phyloP scores from a whole-genome alignment of 2,113 vertebrate genomes.

The Sinosuthora webbiana region DNA sequence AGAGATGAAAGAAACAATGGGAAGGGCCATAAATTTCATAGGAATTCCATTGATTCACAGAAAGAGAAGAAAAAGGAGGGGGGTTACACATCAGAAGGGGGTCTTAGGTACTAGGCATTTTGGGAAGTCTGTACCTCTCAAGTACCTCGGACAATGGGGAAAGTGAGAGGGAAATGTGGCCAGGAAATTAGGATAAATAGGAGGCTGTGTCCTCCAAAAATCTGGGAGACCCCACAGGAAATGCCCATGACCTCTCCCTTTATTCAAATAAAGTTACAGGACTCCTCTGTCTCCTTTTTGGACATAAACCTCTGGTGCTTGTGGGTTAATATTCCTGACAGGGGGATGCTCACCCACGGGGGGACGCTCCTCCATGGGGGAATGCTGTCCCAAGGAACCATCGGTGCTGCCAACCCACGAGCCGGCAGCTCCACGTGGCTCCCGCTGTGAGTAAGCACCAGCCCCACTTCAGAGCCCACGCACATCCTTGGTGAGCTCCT shows the following conservation, averaged over 20 bases:
- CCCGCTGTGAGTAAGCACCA: not conserved
- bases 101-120: not conserved
- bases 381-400: not conserved
- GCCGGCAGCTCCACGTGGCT: not conserved
- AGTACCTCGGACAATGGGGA: not conserved
- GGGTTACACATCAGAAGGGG: not conserved
- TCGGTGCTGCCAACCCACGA: not conserved
- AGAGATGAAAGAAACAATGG: not conserved
- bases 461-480: slow-evolving; percentile 16
- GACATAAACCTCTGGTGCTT: not conserved
- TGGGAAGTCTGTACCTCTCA: not conserved
- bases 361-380: not conserved
- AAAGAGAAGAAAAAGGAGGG: not conserved
- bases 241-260: not conserved
- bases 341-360: not conserved
- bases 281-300: not conserved
- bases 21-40: not conserved
- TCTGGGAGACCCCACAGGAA: not conserved
- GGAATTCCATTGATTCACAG: not conserved
- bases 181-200: not conserved
- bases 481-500: not conserved
- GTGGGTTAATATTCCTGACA: not conserved
- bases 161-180: not conserved
- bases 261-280: not conserved
- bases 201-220: not conserved